These are phyloP conservation scores for Ophioninae sp. DNA, from an alignment of 2,888 invertebrate genomes.

Conservation along the genomic window DNA sequence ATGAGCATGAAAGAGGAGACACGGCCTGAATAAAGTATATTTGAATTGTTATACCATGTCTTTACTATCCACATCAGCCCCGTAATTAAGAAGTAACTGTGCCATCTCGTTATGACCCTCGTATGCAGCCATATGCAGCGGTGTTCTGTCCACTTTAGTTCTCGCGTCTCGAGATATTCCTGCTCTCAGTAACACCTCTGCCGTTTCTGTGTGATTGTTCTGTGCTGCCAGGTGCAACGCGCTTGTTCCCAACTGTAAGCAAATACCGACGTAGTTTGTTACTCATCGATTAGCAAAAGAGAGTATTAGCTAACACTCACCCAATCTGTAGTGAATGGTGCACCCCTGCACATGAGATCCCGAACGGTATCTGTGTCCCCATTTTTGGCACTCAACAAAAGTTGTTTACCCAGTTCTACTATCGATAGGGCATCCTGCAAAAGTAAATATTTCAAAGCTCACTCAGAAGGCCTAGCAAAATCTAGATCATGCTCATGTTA, in stretches of 20 bases:
- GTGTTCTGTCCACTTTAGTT: constrained; percentile 96
- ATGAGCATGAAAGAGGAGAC: neutral
- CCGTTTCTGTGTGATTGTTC: constrained; percentile 90
- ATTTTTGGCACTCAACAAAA: constrained; percentile 90
- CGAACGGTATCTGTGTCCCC: constrained; percentile 90
- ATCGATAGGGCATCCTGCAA: constrained; percentile 81
- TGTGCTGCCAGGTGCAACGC: constrained; percentile 94
- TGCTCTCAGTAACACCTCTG: constrained; percentile 90
- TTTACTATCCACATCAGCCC: constrained; percentile 88
- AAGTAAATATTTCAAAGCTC: constrained; percentile 71
- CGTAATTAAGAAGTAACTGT: constrained; percentile 85
- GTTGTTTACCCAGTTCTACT: constrained; percentile 91
- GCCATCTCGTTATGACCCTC: constrained; percentile 91
- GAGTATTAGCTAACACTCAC: constrained; percentile 80
- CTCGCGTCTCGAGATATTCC: constrained; percentile 94
- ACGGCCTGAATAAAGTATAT: constrained; percentile 19
- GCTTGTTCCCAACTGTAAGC: constrained; percentile 91
- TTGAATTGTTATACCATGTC: constrained; percentile 86
- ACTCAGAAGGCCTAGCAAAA: constrained; percentile 73
- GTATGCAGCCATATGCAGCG: constrained; percentile 93
- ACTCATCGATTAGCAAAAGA: neutral
- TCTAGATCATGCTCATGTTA: constrained; percentile 30
- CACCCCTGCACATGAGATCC: constrained; percentile 91
- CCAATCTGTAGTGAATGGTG: constrained; percentile 97
- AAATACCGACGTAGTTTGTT: neutral